phyloP scores from a whole-genome alignment of 2,113 vertebrate genomes.

The Oceanodroma tethys region DNA sequence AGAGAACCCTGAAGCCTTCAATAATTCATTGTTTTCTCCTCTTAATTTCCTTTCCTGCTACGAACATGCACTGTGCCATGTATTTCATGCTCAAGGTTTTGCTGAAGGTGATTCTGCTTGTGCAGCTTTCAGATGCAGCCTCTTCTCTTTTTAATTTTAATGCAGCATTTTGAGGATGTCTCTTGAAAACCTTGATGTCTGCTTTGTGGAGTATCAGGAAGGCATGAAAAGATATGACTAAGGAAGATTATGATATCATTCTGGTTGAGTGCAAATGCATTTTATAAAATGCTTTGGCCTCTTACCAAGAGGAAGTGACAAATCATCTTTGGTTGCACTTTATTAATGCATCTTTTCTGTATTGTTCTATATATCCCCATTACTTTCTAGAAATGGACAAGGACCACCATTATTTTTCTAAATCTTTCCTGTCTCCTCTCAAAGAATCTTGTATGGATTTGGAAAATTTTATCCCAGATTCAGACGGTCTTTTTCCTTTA shows the following conservation, averaged over 20 bases:
- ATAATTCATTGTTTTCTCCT: constrained; percentile 47
- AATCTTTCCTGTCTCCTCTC: not conserved
- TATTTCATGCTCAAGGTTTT: constrained; percentile 44
- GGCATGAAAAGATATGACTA: constrained; percentile 57
- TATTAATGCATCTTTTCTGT: constrained; percentile 39
- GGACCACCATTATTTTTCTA: not conserved
- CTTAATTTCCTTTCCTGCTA: constrained; percentile 27
- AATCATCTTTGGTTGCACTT: constrained; percentile 39
- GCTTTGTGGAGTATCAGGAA: constrained; percentile 37
- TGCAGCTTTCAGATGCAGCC: not conserved
- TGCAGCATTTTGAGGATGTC: constrained; percentile 23
- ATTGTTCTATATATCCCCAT: not conserved
- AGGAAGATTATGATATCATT: constrained; percentile 61
- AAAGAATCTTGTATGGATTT: not conserved
- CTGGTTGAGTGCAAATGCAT: constrained; percentile 58
- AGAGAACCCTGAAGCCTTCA: constrained; percentile 27
- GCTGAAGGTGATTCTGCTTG: constrained; percentile 56
- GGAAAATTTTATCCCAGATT: not conserved
- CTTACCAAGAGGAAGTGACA: constrained; percentile 46
- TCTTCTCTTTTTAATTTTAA: constrained; percentile 51
- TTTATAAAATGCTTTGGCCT: constrained; percentile 50
- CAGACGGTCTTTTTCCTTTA: not conserved
- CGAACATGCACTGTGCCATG: not conserved
- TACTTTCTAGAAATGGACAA: not conserved
- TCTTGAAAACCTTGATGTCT: constrained; percentile 44